Evolutionary conservation across 2,113 vertebrate species (phyloP).

Genomic region (Marmota monax): DNA sequence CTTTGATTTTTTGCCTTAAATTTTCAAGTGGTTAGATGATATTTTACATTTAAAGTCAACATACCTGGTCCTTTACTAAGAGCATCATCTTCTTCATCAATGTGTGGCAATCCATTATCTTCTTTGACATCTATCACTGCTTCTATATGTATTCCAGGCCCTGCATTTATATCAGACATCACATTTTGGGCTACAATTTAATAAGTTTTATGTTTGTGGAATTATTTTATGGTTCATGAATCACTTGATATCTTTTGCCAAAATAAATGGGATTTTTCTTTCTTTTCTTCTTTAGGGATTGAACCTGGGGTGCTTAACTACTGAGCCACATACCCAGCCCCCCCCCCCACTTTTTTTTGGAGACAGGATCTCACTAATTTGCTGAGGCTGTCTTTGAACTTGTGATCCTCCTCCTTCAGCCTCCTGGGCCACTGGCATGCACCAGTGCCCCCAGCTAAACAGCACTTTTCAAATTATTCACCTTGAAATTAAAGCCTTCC

Average conservation of each 20-base stretch:
- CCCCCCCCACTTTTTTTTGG: no score
- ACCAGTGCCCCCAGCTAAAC: no score
- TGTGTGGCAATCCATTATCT: not conserved
- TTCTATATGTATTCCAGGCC: not conserved
- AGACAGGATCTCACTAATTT: no score
- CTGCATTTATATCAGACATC: not conserved
- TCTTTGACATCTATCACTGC: not conserved
- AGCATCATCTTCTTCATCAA: not conserved
- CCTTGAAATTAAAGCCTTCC: not conserved
- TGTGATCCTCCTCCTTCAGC: no score
- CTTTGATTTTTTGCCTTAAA: not conserved
- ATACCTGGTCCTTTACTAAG: constrained; percentile 55
- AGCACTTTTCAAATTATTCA: not conserved
- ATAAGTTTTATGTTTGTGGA: not conserved
- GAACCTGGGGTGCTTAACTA: no score
- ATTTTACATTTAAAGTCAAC: not conserved
- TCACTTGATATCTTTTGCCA: not conserved
- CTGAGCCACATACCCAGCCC: no score
- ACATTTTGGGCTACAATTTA: constrained; percentile 7
- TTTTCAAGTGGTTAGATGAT: not conserved
- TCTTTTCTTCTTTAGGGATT: no score
- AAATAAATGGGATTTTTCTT: not conserved
- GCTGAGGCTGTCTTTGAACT: no score
- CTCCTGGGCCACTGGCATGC: no score
- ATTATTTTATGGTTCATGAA: not conserved